These are phyloP conservation scores for Sardinella longiceps DNA, from an alignment of 2,797 vertebrate genomes.

Conservation along the genomic window DNA sequence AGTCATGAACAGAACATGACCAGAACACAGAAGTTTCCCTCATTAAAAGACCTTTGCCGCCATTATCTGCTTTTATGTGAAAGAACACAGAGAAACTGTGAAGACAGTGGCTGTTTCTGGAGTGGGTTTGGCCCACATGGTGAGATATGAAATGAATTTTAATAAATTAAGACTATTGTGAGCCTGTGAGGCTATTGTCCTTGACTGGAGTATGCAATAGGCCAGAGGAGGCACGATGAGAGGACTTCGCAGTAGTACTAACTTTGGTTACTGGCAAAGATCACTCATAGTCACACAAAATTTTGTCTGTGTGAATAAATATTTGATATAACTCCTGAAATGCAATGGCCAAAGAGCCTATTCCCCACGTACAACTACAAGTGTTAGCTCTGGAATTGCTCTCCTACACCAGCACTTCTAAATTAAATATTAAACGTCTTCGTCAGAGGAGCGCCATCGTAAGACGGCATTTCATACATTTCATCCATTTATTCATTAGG, in stretches of 20 bases:
- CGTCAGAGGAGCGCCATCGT: not conserved
- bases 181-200: not conserved
- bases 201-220: not conserved
- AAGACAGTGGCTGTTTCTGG: not conserved
- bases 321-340: not conserved
- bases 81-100: not conserved
- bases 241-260: not conserved
- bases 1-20: not conserved
- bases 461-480: not conserved
- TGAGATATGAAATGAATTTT: not conserved
- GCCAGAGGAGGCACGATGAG: not conserved
- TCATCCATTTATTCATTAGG: not conserved
- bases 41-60: not conserved
- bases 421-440: not conserved
- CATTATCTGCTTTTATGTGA: not conserved
- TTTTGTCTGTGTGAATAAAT: not conserved
- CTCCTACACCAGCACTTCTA: too few relatives aligned
- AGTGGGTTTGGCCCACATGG: not conserved
- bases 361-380: not conserved
- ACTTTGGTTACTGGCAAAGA: not conserved
- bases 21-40: not conserved
- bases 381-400: too few relatives aligned
- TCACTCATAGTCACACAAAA: not conserved
- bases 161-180: not conserved
- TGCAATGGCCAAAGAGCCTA: not conserved